These are phyloP conservation scores for Sitobion miscanthi DNA, from an alignment of 1,140 invertebrate species.

Conservation along the genomic window DNA sequence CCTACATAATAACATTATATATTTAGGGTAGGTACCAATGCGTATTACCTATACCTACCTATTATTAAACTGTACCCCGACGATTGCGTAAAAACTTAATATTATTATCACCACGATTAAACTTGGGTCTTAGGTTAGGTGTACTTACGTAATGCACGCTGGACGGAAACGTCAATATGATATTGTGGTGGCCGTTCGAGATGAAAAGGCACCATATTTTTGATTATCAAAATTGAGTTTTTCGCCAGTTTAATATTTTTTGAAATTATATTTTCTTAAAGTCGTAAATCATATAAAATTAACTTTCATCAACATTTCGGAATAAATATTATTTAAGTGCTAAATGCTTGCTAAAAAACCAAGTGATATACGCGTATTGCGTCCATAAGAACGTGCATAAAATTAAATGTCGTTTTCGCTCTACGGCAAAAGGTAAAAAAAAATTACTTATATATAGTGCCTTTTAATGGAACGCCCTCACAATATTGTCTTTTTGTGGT, in stretches of 20 bases:
- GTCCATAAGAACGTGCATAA: neutral
- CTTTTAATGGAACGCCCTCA: neutral
- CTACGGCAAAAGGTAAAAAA: neutral
- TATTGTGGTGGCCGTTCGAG: neutral
- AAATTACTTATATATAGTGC: neutral
- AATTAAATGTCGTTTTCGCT: neutral
- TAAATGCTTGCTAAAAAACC: neutral
- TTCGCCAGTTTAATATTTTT: neutral
- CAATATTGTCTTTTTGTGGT: neutral
- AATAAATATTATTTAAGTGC: neutral
- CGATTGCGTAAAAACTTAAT: neutral
- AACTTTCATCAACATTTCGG: neutral
- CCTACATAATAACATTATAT: neutral
- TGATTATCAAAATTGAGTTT: neutral
- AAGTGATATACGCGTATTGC: neutral
- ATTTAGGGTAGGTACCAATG: neutral
- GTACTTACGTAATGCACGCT: neutral
- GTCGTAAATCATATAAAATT: neutral
- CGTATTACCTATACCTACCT: neutral
- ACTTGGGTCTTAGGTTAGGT: too few relatives aligned
- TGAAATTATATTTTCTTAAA: neutral
- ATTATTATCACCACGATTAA: neutral
- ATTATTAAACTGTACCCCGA: neutral
- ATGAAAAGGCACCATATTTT: neutral
- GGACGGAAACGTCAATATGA: neutral